Base-by-base conservation (phyloP, 2,113 vertebrate genomes). In the Chloebia gouldiae region DNA sequence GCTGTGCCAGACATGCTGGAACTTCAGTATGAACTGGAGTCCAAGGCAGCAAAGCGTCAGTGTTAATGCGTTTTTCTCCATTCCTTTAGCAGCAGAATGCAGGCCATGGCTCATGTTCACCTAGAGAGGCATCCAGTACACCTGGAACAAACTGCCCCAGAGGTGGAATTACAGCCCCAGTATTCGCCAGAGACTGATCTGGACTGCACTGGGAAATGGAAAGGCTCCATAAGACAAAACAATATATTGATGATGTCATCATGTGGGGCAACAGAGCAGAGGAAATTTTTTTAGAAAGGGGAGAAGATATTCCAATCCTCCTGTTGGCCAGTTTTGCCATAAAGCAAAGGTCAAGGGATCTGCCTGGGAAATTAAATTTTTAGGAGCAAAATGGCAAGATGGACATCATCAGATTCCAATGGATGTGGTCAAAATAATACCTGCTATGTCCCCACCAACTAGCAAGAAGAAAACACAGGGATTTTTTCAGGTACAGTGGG, bases 111-210 rank as follows among this genome's bases (percentile, higher is more conserved):
- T 42, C 14, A 4, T 37, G 7, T 33, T 77, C 33, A 10, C 53
- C 15, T 23, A 3, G 6, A 37, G 2, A 11, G 14, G 2, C 33
- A 44, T 12, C 3, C 16, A 28, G 27, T 33, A 8, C 6, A 15
- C 44, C 11, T 22, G 39, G 17, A 37, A 37, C 7, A 6, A 22
- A 3, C 7, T 18, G 45, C 27, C 7, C 11, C 14, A 44, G 33
- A 22, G 7, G 12, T 27, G 27, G 25, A 76, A 51, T 21, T 42
- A 33, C 14, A 68, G 14, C 11, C 22, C 11, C 14, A 33, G 33
- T 50, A 21, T 17, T 57, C 76, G 16, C 31, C 31, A 44, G 4
- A 16, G 13, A 18, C 17, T 31, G 21, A 50, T 44, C 24, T 13
- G 31, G 21, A 60, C 6, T 27, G 27, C 37, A 18, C 21, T 33